Percentiles rank a stretch among this genome's conserved stretches.
These are phyloP conservation scores for Scyliorhinus canicula DNA, from an alignment of 2,797 vertebrate species.

Conservation along the genomic window DNA sequence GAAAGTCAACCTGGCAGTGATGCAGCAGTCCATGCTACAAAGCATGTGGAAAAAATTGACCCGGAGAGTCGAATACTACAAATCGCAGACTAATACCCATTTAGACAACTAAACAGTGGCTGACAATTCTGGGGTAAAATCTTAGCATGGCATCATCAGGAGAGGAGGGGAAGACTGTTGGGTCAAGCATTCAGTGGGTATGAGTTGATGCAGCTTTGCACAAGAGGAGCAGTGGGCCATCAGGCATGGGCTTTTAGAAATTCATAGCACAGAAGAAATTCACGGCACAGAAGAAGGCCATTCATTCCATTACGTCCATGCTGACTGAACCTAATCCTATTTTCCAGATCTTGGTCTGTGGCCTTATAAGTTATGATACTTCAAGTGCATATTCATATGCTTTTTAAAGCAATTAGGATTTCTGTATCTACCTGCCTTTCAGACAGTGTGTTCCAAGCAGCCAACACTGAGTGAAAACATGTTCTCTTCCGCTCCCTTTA, in stretches of 20 bases:
- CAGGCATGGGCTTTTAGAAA: no score
- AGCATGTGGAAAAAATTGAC: neutral
- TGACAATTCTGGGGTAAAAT: neutral
- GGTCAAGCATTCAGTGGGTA: neutral
- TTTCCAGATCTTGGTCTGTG: neutral
- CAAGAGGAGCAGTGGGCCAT: neutral
- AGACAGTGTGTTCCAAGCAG: neutral
- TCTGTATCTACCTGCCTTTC: neutral
- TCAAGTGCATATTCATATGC: neutral
- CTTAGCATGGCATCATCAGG: no score
- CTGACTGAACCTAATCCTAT: neutral
- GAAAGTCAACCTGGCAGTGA: neutral
- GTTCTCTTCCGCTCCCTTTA: neutral
- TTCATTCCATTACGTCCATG: neutral
- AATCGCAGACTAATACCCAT: neutral
- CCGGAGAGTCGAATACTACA: neutral
- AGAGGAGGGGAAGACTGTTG: neutral
- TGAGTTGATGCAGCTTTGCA: neutral
- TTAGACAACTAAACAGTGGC: neutral
- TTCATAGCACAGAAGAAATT: no score
- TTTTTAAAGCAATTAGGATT: neutral
- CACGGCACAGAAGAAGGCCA: no score
- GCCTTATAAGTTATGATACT: neutral
- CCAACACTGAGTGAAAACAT: neutral
- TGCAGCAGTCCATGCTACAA: neutral